Evolutionary conservation across 2,797 vertebrate genomes (phyloP), one percentile per base, ranked within the genome.

Genomic region (Betta splendens): DNA sequence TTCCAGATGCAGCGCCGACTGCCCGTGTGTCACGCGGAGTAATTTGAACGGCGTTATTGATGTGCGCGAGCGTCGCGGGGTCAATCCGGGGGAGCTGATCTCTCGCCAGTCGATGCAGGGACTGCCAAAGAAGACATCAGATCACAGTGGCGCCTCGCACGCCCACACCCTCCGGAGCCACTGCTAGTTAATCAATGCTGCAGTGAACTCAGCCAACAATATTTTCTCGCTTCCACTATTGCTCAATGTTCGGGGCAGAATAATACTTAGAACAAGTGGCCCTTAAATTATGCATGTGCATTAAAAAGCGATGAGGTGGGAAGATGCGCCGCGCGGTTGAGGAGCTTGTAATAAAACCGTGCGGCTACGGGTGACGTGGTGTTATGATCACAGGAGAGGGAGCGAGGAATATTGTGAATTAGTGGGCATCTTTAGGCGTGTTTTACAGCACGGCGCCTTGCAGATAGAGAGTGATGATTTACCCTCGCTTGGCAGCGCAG

Each of bases 121-220:
- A 82, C 76, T 88, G 88, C 83, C 83, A 85, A 86, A 75, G 85
- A 79, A 83, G 84, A 72, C 83, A 77, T 82, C 80, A 64, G 74
- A 77, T 84, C 67, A 58, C 65, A 76, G 64, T 38, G 63, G 54
- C 75, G 71, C 63, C 64, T 74, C 51, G 45, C 54, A 71, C 25
- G n/a, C 62, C 46, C 28, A n/a, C 64, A 63, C 57, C 65, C 51
- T 45, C 25, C 22, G 45, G 44, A 56, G 56, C 49, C 56, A 12
- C 38, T 8, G 43, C 49, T 67, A 73, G 60, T 80, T 77, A 84
- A 83, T 89, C 84, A 82, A 80, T 81, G 39, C 39, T 15, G 5
- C 5, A 18, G 50, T 56, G 44, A 61, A 72, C 52, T 65, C 46
- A 45, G 51, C 58, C 52, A 72, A 69, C 66, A 70, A n/a, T 60